Evolutionary conservation across 2,113 vertebrate species (phyloP).

Genomic region (Benitochromis conjunctus): DNA sequence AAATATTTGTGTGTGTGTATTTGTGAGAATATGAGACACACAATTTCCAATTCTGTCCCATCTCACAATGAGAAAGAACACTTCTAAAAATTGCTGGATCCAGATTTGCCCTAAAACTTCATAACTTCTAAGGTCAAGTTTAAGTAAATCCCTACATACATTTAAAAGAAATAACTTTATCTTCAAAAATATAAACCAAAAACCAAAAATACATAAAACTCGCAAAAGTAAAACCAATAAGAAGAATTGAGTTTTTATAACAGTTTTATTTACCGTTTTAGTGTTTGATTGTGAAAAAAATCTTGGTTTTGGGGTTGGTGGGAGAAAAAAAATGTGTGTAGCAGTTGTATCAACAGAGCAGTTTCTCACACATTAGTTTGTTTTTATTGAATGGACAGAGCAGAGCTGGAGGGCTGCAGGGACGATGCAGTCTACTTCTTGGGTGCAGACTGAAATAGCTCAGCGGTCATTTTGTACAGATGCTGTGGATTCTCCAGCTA

Average conservation of each 20-base stretch:
- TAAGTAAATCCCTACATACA: not conserved
- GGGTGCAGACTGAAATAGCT: not conserved
- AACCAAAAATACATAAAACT: fast-evolving
- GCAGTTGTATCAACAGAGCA: not conserved
- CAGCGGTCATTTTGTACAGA: not conserved
- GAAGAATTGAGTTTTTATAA: not conserved
- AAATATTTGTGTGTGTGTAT: not conserved
- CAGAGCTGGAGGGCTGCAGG: not conserved
- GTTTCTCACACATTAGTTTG: not conserved
- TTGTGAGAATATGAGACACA: not conserved
- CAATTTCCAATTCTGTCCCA: not conserved
- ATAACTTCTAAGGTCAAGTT: not conserved
- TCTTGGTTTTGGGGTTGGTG: not conserved
- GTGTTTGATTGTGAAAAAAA: not conserved
- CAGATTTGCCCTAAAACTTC: not conserved
- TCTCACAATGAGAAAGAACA: not conserved
- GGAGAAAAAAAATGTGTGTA: not conserved
- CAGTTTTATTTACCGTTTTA: not conserved
- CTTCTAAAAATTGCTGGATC: not conserved
- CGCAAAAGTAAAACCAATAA: not conserved
- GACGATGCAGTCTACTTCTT: not conserved
- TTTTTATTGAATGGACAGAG: not conserved
- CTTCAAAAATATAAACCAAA: not conserved
- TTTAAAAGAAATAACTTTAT: not conserved
- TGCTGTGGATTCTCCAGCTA: not conserved